Evolutionary conservation across 2,888 invertebrate genomes (phyloP), one percentile per base, ranked within the genome.

Genomic region (Protonemura montana): DNA sequence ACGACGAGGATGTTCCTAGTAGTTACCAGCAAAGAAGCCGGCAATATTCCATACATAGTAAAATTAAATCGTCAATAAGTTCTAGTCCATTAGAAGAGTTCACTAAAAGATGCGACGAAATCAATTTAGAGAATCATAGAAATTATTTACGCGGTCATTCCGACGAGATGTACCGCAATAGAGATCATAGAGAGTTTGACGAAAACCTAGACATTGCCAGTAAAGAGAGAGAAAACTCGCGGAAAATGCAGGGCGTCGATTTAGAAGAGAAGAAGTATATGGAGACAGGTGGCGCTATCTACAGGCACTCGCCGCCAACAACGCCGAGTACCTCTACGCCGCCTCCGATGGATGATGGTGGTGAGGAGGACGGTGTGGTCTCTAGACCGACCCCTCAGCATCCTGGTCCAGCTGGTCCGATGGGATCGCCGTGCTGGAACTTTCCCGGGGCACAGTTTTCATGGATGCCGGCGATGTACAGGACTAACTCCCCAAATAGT

Each of bases 401-500:
- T 84, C 87, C 89, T 88, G 85, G 88, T 87, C 85, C 88, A 88
- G 89, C 89, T 89, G 86, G 90, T 90, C 86, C 90, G 41, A 28
- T 76, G 42, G 76, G 77, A 28, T 41, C n/a, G n/a, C 87, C 82
- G 41, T 85, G 91, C 41, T 91, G 91, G 90, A 90, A 90, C 88
- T 86, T 86, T 81, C 87, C 87, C 41, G 76, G 85, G 85, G 93
- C 95, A 27, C 94, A 95, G 87, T 94, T 95, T 89, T 94, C 94
- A 26, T 94, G 94, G 93, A 93, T 95, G 91, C 88, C 88, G 1
- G 85, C 86, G 26, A 87, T 86, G 92, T 93, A 94, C 89, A 91
- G 94, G 89, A 92, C 93, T 41, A 92, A 93, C 87, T 93, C 94
- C 7, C 94, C 94, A 85, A 93, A 93, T 90, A 92, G 94, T 94